phyloP scores from a whole-genome alignment of 2,113 vertebrate genomes.

The Xiphias gladius region DNA sequence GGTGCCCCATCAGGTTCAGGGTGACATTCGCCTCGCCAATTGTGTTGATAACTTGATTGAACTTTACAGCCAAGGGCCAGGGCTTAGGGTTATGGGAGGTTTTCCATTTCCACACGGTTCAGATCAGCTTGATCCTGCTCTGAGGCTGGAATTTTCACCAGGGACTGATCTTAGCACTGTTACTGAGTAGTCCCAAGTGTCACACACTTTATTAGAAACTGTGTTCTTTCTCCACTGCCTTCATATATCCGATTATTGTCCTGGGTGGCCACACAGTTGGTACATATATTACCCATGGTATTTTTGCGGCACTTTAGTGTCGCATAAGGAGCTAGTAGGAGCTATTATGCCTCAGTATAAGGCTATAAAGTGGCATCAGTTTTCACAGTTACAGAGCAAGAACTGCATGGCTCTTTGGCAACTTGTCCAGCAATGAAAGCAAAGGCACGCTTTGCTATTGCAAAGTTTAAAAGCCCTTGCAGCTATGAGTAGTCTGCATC shows the following conservation, averaged over 20 bases:
- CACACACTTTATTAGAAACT: not conserved
- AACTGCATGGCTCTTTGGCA: constrained; percentile 36
- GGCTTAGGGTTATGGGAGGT: constrained; percentile 9
- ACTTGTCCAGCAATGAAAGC: constrained; percentile 38
- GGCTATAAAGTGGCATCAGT: constrained; percentile 27
- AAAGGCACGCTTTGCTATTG: constrained; percentile 38
- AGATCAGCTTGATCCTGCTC: constrained; percentile 25
- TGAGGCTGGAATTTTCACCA: constrained; percentile 26
- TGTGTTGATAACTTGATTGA: constrained; percentile 68
- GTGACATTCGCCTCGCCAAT: constrained; percentile 61
- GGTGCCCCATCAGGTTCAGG: constrained; percentile 65
- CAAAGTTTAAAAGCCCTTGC: constrained; percentile 29
- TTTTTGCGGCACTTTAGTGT: constrained; percentile 13
- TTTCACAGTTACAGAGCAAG: constrained; percentile 32
- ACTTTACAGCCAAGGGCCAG: constrained; percentile 30
- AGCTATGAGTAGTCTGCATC: constrained; percentile 36
- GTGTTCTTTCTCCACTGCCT: constrained; percentile 17
- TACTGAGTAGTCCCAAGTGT: constrained; percentile 21
- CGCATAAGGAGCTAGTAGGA: constrained; percentile 9
- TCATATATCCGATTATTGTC: constrained; percentile 1
- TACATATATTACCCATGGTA: not conserved
- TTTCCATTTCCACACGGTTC: constrained; percentile 10
- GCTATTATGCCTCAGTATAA: constrained; percentile 9
- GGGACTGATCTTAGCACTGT: constrained; percentile 21
- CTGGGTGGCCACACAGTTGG: constrained; percentile 12